phyloP scores from a whole-genome alignment of 2,113 vertebrate species.

The Nematolebias whitei region DNA sequence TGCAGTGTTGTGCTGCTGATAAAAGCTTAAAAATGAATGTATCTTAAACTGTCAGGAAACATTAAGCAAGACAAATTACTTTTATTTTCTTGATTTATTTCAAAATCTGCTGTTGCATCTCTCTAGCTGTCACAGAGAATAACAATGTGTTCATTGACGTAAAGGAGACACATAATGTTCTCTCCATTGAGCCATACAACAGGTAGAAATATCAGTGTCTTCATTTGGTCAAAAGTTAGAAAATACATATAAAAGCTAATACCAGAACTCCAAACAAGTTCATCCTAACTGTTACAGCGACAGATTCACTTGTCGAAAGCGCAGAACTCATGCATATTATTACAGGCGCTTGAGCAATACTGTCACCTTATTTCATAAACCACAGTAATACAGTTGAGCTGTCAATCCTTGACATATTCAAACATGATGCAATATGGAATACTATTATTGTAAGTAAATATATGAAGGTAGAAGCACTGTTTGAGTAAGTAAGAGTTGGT shows the following conservation, averaged over 20 bases:
- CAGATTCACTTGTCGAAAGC: background rate
- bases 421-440: background rate
- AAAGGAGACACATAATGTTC: background rate
- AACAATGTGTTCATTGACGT: background rate
- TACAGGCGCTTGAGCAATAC: background rate
- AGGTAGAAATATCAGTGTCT: background rate
- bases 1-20: background rate
- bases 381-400: background rate
- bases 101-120: background rate
- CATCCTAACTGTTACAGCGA: background rate
- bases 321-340: background rate
- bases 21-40: background rate
- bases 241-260: background rate
- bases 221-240: background rate
- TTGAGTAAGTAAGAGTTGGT: constrained; percentile 4
- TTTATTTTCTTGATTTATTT: background rate
- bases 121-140: background rate
- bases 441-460: background rate
- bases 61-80: background rate
- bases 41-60: background rate
- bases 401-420: constrained; percentile 6
- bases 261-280: background rate
- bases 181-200: background rate
- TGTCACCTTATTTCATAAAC: background rate
- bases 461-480: background rate